Conservation (phyloP, 1,140 invertebrate genomes). For the Euschistus heros region DNA sequence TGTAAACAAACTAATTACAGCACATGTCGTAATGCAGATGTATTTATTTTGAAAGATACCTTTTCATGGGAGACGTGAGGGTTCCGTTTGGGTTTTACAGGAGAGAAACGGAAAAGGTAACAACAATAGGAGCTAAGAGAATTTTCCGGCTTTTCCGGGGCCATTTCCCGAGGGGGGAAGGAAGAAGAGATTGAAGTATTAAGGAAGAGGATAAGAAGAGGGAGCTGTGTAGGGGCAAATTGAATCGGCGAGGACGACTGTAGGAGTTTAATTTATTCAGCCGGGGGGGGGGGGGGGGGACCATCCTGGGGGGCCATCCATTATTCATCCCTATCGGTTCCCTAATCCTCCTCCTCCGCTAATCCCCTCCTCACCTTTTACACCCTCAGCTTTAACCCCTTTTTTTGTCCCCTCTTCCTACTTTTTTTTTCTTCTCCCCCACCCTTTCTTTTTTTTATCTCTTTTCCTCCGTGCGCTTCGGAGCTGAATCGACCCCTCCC, state of each 20-base stretch:
- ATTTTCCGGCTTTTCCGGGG: not conserved
- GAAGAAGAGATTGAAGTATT: not conserved
- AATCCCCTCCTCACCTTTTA: slow-evolving; percentile 8
- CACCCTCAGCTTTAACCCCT: slow-evolving; percentile 2
- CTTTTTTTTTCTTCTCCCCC: not conserved
- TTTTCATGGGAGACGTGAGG: too few species aligned
- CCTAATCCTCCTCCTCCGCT: not conserved
- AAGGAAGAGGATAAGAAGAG: not conserved
- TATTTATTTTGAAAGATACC: too few species aligned
- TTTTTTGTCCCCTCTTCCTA: not conserved
- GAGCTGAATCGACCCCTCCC: not conserved
- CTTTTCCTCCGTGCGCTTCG: too few species aligned
- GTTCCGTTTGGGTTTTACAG: too few species aligned
- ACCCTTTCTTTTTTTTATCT: not conserved
- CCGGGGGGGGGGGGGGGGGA: too few species aligned
- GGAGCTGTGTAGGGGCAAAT: not conserved
- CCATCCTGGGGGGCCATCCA: not conserved
- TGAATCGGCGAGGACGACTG: not conserved
- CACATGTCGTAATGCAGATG: too few species aligned
- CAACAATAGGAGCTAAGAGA: not conserved
- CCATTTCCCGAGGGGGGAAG: not conserved
- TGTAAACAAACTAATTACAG: too few species aligned
- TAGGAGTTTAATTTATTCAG: too few species aligned
- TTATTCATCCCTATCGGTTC: slow-evolving; percentile 8
- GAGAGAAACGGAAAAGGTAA: not conserved